A percentile compares a stretch with the other conserved stretches of the same genome.
Conservation (phyloP, 2,888 invertebrate genomes). For the Portevinia maculata region DNA sequence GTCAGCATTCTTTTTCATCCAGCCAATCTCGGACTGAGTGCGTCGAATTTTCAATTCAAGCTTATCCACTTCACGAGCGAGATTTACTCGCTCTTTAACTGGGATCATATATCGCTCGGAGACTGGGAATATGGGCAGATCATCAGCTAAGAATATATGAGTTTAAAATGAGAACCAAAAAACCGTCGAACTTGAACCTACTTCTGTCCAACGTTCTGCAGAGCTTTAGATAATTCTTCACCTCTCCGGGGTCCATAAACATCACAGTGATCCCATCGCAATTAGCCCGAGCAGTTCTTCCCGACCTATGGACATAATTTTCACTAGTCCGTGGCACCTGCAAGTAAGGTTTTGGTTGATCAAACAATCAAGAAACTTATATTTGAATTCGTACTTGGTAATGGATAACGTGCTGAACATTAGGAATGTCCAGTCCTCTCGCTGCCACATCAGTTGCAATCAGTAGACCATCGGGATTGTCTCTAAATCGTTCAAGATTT, state of each 20-base stretch:
- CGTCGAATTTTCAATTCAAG: slow-evolving; percentile 87
- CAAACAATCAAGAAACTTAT: neutral
- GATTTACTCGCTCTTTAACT: slow-evolving; percentile 88
- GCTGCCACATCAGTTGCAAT: slow-evolving; percentile 99
- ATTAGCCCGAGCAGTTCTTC: slow-evolving; percentile 95
- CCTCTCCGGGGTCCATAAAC: slow-evolving; percentile 94
- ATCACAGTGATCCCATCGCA: slow-evolving; percentile 95
- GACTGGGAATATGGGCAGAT: slow-evolving; percentile 93
- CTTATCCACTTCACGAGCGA: slow-evolving; percentile 92
- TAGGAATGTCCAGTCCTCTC: slow-evolving; percentile 96
- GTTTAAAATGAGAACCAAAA: neutral
- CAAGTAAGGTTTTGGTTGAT: slow-evolving; percentile 72
- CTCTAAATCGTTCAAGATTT: slow-evolving; percentile 94
- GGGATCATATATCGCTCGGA: slow-evolving; percentile 85
- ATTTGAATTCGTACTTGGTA: slow-evolving; percentile 86
- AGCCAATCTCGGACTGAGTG: slow-evolving; percentile 88
- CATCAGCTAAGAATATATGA: slow-evolving; percentile 87
- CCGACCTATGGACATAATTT: slow-evolving; percentile 98
- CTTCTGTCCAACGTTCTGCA: slow-evolving; percentile 93
- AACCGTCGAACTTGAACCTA: slow-evolving; percentile 82
- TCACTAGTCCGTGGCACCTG: slow-evolving; percentile 95
- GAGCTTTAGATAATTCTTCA: slow-evolving; percentile 90
- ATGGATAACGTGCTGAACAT: slow-evolving; percentile 97
- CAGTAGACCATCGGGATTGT: slow-evolving; percentile 88
- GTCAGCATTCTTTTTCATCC: slow-evolving; percentile 93